These are phyloP conservation scores for Propithecus perrieri DNA, from an alignment of 2,797 vertebrate species.

Conservation along the genomic window DNA sequence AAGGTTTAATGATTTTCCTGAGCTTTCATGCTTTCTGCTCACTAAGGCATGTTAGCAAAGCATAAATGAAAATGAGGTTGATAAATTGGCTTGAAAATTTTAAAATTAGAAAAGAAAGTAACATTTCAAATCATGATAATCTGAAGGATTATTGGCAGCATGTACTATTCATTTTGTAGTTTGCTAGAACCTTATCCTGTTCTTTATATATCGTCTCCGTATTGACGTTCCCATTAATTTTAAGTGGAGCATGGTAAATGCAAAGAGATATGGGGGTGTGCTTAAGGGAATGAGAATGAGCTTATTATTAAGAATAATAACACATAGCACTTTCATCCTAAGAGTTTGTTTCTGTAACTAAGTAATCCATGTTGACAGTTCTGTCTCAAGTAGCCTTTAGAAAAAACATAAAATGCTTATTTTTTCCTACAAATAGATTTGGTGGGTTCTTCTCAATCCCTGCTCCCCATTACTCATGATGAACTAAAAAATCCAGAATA, in stretches of 20 bases:
- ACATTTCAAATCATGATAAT: not conserved
- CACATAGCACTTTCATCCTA: not conserved
- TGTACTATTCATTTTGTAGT: not conserved
- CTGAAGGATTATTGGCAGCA: not conserved
- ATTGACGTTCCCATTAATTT: not conserved
- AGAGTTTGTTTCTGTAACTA: not conserved
- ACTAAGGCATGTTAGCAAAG: not conserved
- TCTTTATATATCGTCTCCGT: not conserved
- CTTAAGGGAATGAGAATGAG: not conserved
- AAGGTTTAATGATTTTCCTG: not conserved
- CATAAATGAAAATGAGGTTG: not conserved
- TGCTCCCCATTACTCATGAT: not conserved
- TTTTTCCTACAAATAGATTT: not conserved
- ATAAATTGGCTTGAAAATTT: not conserved
- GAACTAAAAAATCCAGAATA: not conserved
- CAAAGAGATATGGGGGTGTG: not conserved
- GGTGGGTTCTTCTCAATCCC: not conserved
- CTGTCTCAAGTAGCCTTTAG: not conserved
- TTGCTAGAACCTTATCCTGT: not conserved
- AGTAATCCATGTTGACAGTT: not conserved
- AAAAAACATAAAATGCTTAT: not conserved
- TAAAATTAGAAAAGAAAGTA: not conserved
- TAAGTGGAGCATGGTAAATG: not conserved
- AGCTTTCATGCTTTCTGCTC: not conserved
- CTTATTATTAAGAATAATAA: not conserved